A percentile compares a stretch with the other conserved stretches of the same genome.
Conservation (phyloP, 2,113 vertebrate genomes). For the Cromileptes altivelis region DNA sequence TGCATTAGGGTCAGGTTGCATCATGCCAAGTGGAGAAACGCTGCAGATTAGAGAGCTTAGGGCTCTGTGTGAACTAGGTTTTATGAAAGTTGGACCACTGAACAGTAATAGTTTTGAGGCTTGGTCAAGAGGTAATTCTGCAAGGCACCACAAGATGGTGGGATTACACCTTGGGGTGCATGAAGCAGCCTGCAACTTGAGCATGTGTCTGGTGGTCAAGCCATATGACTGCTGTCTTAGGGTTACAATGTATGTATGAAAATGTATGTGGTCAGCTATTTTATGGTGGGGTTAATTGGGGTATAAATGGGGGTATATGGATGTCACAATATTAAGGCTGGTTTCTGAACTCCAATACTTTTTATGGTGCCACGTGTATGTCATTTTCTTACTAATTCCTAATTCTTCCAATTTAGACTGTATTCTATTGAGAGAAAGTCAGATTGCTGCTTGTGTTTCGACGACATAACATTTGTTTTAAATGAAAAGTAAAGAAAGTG, state of each 20-base stretch:
- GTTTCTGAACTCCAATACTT: no score
- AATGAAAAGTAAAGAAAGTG: not conserved
- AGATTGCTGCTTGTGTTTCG: not conserved
- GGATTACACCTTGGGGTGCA: conserved; percentile 14
- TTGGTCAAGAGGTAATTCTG: conserved; percentile 12
- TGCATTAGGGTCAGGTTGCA: not conserved
- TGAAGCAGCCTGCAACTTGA: not conserved
- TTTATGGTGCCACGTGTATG: no score
- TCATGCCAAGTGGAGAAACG: not conserved
- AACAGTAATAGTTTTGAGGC: not conserved
- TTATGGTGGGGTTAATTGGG: no score
- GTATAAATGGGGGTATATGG: no score
- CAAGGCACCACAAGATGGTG: conserved; percentile 59
- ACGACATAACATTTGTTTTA: not conserved
- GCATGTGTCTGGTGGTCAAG: not conserved
- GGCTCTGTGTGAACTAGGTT: not conserved
- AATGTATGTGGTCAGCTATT: no score
- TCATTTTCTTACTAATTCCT: not conserved
- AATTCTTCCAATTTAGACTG: not conserved
- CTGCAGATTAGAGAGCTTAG: not conserved
- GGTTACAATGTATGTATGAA: no score
- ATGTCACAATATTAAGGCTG: no score
- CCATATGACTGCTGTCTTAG: no score
- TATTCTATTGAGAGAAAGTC: not conserved
- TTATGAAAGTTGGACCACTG: accelerated